Base-by-base conservation (phyloP, 2,888 invertebrate species). In the Leptothorax acervorum region DNA sequence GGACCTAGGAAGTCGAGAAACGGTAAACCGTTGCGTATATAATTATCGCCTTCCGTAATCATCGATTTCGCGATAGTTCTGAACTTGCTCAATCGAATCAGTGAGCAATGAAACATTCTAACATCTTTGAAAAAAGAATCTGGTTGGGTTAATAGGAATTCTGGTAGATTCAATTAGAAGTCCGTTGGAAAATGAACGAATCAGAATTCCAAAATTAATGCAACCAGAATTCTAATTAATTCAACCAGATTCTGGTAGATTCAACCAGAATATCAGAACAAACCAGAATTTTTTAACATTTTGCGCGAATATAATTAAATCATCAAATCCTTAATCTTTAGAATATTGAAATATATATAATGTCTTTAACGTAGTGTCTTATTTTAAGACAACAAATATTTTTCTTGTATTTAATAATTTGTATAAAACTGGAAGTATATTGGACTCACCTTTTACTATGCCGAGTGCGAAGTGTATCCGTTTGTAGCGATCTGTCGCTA, bases 381-480 rank as follows among this genome's bases (percentile, higher is more conserved):
- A n/a, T 35, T 75, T 65, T 18, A 18, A 28, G 5, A 42, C 0
- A 18, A 60, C 2, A 1, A n/a, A 66, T 15, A 55, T 18, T 42
- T 23, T 9, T 48, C 3, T 63, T 5, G 6, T 35, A 23, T 39
- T 63, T 75, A 45, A 51, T 31, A 78, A 9, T 1, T 39, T 18
- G 12, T 5, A 28, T 70, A 57, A 45, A 79, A 31, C n/a, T 45
- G 12, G 1, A 23, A 31, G 18, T 3, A n/a, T 4, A n/a, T 11
- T 60, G 55, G 84, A 86, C 84, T 91, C 90, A 95, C 95, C 95
- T 95, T 86, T 94, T 94, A 86, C 94, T 95, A 84, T 94, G 95
- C 71, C 94, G 92, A 70, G 93, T 94, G 78, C 94, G 92, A 35
- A 92, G 91, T 12, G 92, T 92, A 74, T 94, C 93, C 82, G 92